Conservation (phyloP, 2,797 vertebrate species). For the Sternotherus odoratus region DNA sequence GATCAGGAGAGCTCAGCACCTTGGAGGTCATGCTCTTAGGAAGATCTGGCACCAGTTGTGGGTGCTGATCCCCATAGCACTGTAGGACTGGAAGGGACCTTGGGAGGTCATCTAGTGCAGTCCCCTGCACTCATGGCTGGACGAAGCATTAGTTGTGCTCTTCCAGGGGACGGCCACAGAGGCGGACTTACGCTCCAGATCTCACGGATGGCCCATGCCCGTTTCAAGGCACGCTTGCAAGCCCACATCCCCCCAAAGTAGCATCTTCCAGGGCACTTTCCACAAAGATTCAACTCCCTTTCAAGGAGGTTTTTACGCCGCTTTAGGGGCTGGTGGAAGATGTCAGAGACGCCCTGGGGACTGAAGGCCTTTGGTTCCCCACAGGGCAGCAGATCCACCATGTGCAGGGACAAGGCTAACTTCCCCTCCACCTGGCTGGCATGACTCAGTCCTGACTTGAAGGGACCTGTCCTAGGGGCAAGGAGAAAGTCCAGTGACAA, state of each 20-base stretch:
- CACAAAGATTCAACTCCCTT: neutral
- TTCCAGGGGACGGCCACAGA: neutral
- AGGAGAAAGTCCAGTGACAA: neutral
- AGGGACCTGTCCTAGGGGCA: neutral
- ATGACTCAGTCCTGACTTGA: fast-evolving
- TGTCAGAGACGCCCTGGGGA: fast-evolving
- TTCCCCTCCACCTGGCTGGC: neutral
- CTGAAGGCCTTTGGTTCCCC: neutral
- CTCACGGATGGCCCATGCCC: neutral
- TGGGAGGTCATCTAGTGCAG: too few relatives aligned
- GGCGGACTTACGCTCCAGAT: neutral
- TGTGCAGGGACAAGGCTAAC: neutral
- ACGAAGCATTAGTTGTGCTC: too few relatives aligned
- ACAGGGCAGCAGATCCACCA: neutral
- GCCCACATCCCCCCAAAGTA: neutral
- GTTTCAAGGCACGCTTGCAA: neutral
- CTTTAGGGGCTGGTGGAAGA: neutral
- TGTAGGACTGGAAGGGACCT: too few relatives aligned
- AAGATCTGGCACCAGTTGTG: neutral
- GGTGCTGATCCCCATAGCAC: neutral
- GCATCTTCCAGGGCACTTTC: neutral
- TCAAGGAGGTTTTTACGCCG: neutral
- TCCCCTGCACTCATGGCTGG: too few relatives aligned
- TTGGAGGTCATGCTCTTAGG: neutral
- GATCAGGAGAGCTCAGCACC: neutral